phyloP scores from a whole-genome alignment of 1,140 invertebrate species.

The Teleogryllus occipitalis region DNA sequence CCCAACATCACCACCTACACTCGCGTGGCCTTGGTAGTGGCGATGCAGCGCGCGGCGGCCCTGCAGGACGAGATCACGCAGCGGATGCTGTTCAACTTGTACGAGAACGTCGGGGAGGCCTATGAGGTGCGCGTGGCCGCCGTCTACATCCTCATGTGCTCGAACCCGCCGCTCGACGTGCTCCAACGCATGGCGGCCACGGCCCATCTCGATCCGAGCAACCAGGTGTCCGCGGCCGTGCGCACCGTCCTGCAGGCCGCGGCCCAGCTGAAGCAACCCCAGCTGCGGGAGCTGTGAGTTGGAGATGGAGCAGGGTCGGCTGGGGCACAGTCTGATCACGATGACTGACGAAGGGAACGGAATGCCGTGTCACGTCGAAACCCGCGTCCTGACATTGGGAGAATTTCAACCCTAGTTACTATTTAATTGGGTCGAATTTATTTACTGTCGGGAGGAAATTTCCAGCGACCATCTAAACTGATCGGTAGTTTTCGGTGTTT shows the following conservation, averaged over 20 bases:
- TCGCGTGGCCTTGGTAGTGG: slow-evolving; percentile 48
- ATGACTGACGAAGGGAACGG: too few species aligned
- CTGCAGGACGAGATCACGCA: slow-evolving; percentile 42
- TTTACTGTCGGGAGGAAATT: too few species aligned
- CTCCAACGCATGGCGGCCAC: slow-evolving; percentile 58
- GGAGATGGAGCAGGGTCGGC: too few species aligned
- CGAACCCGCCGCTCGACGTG: slow-evolving; percentile 49
- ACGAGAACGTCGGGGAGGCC: slow-evolving; percentile 51
- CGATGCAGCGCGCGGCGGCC: slow-evolving; percentile 40
- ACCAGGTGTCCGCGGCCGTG: slow-evolving; percentile 51
- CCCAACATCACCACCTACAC: slow-evolving; percentile 21
- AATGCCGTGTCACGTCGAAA: too few species aligned
- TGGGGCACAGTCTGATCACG: too few species aligned
- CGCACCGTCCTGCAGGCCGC: slow-evolving; percentile 46
- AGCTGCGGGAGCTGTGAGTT: slow-evolving; percentile 27
- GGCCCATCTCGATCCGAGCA: slow-evolving; percentile 51
- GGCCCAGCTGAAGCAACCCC: slow-evolving; percentile 34
- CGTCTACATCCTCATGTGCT: slow-evolving; percentile 46
- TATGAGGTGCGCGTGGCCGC: slow-evolving; percentile 55
- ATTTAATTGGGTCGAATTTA: too few species aligned
- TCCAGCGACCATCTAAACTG: too few species aligned
- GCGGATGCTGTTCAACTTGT: slow-evolving; percentile 53
- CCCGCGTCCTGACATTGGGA: too few species aligned
- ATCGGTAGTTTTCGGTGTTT: too few species aligned
- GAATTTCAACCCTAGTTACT: too few species aligned